Base-by-base conservation (phyloP, 2,888 invertebrate species). In the Epicampocera succincta region DNA sequence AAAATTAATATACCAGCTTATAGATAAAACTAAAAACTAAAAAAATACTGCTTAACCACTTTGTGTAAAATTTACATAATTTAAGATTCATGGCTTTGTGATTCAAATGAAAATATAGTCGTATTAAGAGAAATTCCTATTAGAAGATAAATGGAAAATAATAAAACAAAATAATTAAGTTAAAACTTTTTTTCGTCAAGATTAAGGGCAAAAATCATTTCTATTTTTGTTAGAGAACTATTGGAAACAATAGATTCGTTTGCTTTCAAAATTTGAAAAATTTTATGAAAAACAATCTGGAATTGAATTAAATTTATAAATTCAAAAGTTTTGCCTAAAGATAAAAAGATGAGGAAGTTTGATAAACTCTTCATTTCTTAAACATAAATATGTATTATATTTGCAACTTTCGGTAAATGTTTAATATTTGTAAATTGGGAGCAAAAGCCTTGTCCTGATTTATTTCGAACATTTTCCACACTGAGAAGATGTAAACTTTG, bases 241-340 rank as follows among this genome's bases (percentile, higher is more conserved):
- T 48, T 44, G 38, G 46, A n/a, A 72, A 72, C 42, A 72, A 61
- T 42, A 72, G 52, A 44, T 52, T 48, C 50, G 25, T 25, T 50
- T n/a, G n/a, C n/a, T n/a, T n/a, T n/a, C n/a, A n/a, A n/a, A n/a
- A n/a, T n/a, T n/a, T n/a, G n/a, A n/a, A n/a, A n/a, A n/a, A n/a
- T n/a, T n/a, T n/a, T n/a, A n/a, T n/a, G n/a, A n/a, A n/a, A n/a
- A n/a, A n/a, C n/a, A n/a, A n/a, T n/a, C n/a, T n/a, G n/a, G n/a
- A 58, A 75, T 75, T 29, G 42, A 66, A 66, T 75, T 66, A 58
- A 56, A 66, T 40, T 75, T 66, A 75, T 75, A 48, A 74, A 40
- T 17, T 63, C 25, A 38, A 44, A 17, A 50, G 48, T 66, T 58
- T 3, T 40, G 40, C 66, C 74, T 66, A 1, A 25, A 58, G 74